Conservation (phyloP, 2,113 vertebrate genomes). For the Xiphias gladius region DNA sequence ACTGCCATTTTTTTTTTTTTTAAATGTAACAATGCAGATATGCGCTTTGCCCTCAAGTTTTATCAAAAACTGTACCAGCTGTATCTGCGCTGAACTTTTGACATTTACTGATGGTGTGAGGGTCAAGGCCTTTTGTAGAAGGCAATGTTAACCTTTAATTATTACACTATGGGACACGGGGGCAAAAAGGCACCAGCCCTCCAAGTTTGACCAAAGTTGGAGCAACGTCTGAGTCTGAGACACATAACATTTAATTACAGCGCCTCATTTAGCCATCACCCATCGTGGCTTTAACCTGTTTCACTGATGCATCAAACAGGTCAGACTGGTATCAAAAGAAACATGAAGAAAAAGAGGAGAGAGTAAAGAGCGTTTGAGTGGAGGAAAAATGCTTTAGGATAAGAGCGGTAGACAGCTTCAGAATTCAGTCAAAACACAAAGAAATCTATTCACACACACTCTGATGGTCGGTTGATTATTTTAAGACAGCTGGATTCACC, state of each 20-base stretch:
- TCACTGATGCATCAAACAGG: neutral
- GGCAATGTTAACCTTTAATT: conserved; percentile 28
- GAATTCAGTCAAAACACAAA: conserved; percentile 26
- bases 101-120: conserved; percentile 34
- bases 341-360: neutral
- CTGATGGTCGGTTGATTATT: conserved; percentile 45
- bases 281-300: neutral
- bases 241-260: too few species aligned
- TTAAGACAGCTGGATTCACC: conserved; percentile 46
- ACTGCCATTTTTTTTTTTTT: neutral
- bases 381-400: neutral
- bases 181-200: neutral
- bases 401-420: neutral
- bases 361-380: neutral
- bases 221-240: conserved; percentile 5
- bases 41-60: conserved; percentile 4
- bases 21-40: conserved; percentile 36
- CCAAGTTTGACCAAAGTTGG: neutral
- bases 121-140: conserved; percentile 20
- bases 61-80: neutral
- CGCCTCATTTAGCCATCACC: neutral
- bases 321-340: neutral
- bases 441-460: conserved; percentile 29
- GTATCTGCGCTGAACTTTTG: conserved; percentile 19
- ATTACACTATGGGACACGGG: neutral